Evolutionary conservation across 2,797 vertebrate species (phyloP), one percentile per base, ranked within the genome.

Genomic region (Dryobates pubescens): DNA sequence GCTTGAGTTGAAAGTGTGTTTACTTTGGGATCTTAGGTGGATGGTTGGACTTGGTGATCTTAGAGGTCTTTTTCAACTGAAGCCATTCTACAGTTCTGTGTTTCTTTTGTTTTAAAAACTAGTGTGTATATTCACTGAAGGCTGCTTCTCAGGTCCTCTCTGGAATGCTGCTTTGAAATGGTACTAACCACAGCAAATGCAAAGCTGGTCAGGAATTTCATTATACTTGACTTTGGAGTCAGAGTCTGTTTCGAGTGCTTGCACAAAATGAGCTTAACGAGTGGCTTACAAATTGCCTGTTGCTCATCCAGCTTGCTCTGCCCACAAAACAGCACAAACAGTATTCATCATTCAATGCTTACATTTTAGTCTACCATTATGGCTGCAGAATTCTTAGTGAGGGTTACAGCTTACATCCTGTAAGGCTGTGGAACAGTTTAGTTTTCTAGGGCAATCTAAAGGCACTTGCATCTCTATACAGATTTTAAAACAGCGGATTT

Each of bases 281-380:
- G n/a, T 5, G 22, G 23, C 12, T 80, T n/a, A 69, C 5, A 62
- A 69, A 47, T 1, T 13, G 7, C 45, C 36, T 34, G 32, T 8
- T 63, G 45, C 57, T 77, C n/a, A 45, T 85, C 7, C 15, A 43
- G 10, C 10, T 53, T 22, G 38, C 56, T 56, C 59, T 73, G 75
- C 57, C 43, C n/a, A n/a, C 36, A 54, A 29, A 74, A 43, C 26
- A 76, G n/a, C 67, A 17, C 1, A 7, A 62, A 29, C 13, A 3
- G 4, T 22, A 15, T 13, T 84, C 19, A 19, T n/a, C n/a, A 7
- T 7, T 6, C 16, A 13, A 17, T 0, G 0, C 41, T 47, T 27
- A 8, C 34, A 43, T 82, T 89, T 83, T 45, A 62, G 9, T 64
- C 24, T 32, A 34, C 32, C 24, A 9, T 17, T 38, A 9, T 1